These are phyloP conservation scores for Tipula confusa DNA, from an alignment of 2,888 invertebrate species.

Conservation along the genomic window DNA sequence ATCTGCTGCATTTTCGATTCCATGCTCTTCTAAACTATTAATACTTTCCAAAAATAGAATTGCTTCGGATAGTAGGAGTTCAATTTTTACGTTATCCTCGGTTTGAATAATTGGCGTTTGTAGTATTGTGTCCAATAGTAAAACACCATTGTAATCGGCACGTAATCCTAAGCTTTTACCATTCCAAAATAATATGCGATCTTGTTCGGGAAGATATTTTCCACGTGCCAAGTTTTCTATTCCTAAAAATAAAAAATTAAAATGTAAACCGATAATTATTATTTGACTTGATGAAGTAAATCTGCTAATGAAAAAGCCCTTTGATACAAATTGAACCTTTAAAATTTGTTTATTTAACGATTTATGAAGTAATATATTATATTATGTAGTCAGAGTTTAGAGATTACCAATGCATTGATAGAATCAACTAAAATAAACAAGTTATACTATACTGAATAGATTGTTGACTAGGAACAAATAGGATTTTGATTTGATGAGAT, in stretches of 20 bases:
- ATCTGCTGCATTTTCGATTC: slow-evolving; percentile 71
- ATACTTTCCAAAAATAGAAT: slow-evolving; percentile 77
- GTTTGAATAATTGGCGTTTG: slow-evolving; percentile 74
- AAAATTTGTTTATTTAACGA: too few relatives aligned
- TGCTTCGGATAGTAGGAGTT: slow-evolving; percentile 84
- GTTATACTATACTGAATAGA: too few relatives aligned
- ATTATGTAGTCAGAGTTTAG: too few relatives aligned
- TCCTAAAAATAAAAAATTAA: background rate
- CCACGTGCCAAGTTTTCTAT: slow-evolving; percentile 58
- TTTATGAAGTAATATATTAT: too few relatives aligned
- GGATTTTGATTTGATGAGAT: too few relatives aligned
- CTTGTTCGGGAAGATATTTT: slow-evolving; percentile 70
- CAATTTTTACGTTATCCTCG: slow-evolving; percentile 75
- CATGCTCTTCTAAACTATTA: slow-evolving; percentile 65
- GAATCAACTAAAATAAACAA: too few relatives aligned
- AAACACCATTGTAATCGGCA: slow-evolving; percentile 86
- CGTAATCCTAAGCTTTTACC: slow-evolving; percentile 76
- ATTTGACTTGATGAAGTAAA: too few relatives aligned
- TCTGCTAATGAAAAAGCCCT: too few relatives aligned
- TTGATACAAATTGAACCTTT: too few relatives aligned
- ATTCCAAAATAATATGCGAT: slow-evolving; percentile 81
- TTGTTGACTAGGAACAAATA: too few relatives aligned
- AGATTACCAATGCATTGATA: too few relatives aligned
- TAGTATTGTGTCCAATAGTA: slow-evolving; percentile 81
- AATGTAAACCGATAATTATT: too few relatives aligned